Evolutionary conservation across 2,797 vertebrate genomes (phyloP), one percentile per base, ranked within the genome.

Genomic region (Syngnathus acus): DNA sequence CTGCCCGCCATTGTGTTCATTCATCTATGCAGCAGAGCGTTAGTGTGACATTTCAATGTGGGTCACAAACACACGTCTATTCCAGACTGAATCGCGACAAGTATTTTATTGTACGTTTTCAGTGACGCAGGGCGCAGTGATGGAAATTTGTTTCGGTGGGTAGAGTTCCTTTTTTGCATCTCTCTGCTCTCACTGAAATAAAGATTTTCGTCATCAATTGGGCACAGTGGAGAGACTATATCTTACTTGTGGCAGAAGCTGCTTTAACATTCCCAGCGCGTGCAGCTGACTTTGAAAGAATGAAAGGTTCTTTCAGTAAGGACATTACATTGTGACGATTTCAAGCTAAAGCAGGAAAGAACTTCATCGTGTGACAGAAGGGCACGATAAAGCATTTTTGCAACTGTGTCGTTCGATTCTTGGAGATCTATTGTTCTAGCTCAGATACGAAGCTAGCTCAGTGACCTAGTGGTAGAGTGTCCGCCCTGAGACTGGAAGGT

Each of bases 71-170:
- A 11, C 10, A 17, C 70, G 79, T 51, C 69, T 65, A 82, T 89
- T 89, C 79, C 72, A 85, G 84, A 78, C 64, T 82, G 61, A 75
- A 69, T 84, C 75, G 87, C 71, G 74, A 76, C 74, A 68, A 90
- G 84, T 65, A 37, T 67, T 79, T 82, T 80, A 86, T 87, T 89
- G 86, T 90, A 83, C 80, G 70, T 87, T 88, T 89, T 87, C 65
- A 80, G 76, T 55, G 65, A 70, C 61, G 68, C 71, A 63, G 79
- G 86, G 89, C 86, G 76, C 77, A 76, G 76, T 76, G 66, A 78
- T 81, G 68, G 83, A 85, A 82, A 89, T 89, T 85, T 76, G 79
- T 80, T 65, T 63, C 72, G 57, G 74, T 80, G 81, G 83, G 82
- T 69, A 76, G 32, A 32, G 32, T 32, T 32, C 4, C 4, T 32